Evolutionary conservation across 1,140 invertebrate species (phyloP).

Genomic region (Pantala flavescens): DNA sequence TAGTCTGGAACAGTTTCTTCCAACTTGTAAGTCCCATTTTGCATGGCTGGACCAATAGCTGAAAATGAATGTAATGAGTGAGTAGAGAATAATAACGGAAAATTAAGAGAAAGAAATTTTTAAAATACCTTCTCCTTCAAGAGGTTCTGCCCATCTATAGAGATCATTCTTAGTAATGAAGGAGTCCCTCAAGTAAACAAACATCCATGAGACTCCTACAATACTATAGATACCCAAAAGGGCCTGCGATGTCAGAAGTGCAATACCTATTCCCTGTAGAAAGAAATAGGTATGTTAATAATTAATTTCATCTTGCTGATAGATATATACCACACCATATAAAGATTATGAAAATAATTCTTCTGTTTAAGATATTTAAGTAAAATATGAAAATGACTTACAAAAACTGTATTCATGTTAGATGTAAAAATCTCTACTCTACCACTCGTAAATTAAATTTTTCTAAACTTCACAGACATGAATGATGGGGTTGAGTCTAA

Average conservation of each 20-base stretch:
- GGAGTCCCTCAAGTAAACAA: constrained; percentile 78
- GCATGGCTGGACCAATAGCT: not conserved
- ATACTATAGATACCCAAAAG: constrained; percentile 78
- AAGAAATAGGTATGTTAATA: constrained; percentile 18
- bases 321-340: too few species aligned
- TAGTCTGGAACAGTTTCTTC: constrained; percentile 71
- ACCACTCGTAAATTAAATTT: too few species aligned
- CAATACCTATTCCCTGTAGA: constrained; percentile 64
- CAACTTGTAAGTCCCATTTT: constrained; percentile 38
- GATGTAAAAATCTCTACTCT: too few species aligned
- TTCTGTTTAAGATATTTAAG: too few species aligned
- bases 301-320: too few species aligned
- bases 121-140: not conserved
- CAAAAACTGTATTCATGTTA: too few species aligned
- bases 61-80: not conserved
- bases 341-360: too few species aligned
- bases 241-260: constrained; percentile 65
- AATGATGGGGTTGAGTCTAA: too few species aligned
- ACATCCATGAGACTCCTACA: constrained; percentile 78
- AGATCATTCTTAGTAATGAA: constrained; percentile 70
- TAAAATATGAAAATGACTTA: too few species aligned
- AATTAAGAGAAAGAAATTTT: not conserved
- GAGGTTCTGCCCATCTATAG: constrained; percentile 66
- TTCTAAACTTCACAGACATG: too few species aligned
- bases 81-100: not conserved